phyloP scores from a whole-genome alignment of 2,888 invertebrate genomes.

The Mythimna pallens region DNA sequence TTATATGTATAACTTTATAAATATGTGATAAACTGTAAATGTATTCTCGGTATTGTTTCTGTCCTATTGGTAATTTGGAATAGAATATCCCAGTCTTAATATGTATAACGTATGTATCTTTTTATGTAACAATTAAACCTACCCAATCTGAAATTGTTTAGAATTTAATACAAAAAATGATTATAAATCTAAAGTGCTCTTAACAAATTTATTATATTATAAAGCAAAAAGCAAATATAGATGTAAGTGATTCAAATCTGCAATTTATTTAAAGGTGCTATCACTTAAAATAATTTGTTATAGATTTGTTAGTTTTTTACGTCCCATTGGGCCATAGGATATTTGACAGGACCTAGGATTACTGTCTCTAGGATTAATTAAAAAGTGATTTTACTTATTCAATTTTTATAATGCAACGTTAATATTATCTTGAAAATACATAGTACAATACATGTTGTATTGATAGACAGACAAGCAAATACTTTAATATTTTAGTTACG shows the following conservation, averaged over 20 bases:
- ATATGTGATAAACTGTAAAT: not conserved
- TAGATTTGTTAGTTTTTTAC: not conserved
- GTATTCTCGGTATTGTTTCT: not conserved
- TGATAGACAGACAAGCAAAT: constrained; percentile 27
- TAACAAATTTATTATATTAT: constrained; percentile 5
- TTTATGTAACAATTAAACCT: not conserved
- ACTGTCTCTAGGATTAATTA: constrained; percentile 19
- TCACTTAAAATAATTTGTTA: constrained; percentile 22
- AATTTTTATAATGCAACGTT: constrained; percentile 2
- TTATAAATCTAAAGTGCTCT: constrained; percentile 5
- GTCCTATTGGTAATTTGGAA: not conserved
- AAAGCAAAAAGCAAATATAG: not conserved
- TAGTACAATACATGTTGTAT: constrained; percentile 44
- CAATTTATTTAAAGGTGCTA: constrained; percentile 45
- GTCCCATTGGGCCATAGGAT: not conserved
- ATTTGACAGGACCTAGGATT: not conserved
- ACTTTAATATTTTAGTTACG: constrained; percentile 19
- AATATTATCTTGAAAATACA: constrained; percentile 24
- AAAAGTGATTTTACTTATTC: constrained; percentile 13
- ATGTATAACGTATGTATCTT: not conserved
- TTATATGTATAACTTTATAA: constrained; percentile 9
- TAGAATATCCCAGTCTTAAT: constrained; percentile 22
- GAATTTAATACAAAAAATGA: not conserved
- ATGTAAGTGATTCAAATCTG: constrained; percentile 26
- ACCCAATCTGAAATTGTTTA: not conserved